Evolutionary conservation across 2,113 vertebrate species (phyloP).

Genomic region (Atherinomorus stipes): DNA sequence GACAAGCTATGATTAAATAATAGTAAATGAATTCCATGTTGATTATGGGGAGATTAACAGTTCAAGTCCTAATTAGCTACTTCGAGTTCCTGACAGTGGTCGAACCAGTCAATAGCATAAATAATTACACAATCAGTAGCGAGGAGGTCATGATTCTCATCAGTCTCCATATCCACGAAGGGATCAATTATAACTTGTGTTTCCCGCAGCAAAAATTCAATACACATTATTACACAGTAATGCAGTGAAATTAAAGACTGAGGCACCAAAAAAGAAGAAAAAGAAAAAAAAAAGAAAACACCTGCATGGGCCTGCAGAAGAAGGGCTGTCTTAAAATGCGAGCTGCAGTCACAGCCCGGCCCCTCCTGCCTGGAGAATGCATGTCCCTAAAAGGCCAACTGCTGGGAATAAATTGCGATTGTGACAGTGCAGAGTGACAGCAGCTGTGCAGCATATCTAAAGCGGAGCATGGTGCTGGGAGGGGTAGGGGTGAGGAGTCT

Average conservation of each 20-base stretch:
- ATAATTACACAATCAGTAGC: conserved; percentile 9
- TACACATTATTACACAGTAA: not conserved
- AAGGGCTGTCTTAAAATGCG: conserved; percentile 26
- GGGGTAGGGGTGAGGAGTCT: conserved; percentile 51
- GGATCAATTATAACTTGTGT: not conserved
- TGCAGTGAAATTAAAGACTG: conserved; percentile 7
- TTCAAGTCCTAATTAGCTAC: not conserved
- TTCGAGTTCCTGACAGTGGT: conserved; percentile 19
- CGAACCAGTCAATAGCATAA: conserved; percentile 19
- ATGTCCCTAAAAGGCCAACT: conserved; percentile 83
- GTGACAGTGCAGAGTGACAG: conserved; percentile 84
- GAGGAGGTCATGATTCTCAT: conserved; percentile 8
- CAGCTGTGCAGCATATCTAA: conserved; percentile 80
- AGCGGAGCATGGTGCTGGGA: conserved; percentile 48
- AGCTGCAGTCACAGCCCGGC: conserved; percentile 30
- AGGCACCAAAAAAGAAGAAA: not conserved
- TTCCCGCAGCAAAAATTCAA: conserved; percentile 5
- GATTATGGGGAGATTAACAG: conserved; percentile 10
- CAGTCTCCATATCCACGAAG: not conserved
- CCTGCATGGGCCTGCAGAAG: conserved; percentile 38
- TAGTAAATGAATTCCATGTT: conserved; percentile 7
- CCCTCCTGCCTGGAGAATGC: conserved; percentile 82
- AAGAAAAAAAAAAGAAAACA: conserved; percentile 36
- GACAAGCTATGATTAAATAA: conserved; percentile 13
- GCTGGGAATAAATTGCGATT: conserved; percentile 86